Conservation (phyloP, 2,888 invertebrate species). For the Xanthia togata region DNA sequence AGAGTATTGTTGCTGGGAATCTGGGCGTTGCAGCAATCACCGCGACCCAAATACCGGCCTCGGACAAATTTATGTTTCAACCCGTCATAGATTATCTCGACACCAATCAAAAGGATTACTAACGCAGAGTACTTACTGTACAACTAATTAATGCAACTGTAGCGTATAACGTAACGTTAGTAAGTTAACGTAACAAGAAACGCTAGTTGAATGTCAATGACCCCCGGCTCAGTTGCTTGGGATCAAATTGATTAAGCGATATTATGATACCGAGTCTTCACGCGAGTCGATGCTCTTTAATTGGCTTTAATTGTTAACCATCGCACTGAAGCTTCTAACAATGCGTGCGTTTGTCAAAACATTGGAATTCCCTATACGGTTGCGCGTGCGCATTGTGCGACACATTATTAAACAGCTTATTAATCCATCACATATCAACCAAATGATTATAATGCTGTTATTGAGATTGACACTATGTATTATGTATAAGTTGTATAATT, state of each 20-base stretch:
- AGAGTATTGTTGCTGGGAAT: constrained; percentile 78
- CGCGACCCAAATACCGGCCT: constrained; percentile 81
- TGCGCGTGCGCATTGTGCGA: constrained; percentile 40
- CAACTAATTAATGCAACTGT: constrained; percentile 64
- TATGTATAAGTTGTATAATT: constrained; percentile 52
- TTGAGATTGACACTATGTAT: constrained; percentile 6
- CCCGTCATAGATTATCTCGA: constrained; percentile 68
- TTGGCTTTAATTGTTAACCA: constrained; percentile 82
- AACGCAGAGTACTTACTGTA: constrained; percentile 52
- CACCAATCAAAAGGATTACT: constrained; percentile 62
- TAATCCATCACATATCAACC: constrained; percentile 21
- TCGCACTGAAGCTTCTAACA: constrained; percentile 50
- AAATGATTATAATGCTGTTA: constrained; percentile 9
- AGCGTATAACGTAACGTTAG: constrained; percentile 49
- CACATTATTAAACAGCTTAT: constrained; percentile 29
- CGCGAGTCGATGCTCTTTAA: constrained; percentile 85
- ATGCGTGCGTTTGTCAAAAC: constrained; percentile 49
- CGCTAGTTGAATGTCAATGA: constrained; percentile 75
- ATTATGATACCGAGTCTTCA: constrained; percentile 82
- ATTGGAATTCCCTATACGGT: constrained; percentile 35
- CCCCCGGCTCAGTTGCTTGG: constrained; percentile 78
- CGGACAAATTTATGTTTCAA: constrained; percentile 70
- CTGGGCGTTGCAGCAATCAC: constrained; percentile 82
- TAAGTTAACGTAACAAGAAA: constrained; percentile 64
- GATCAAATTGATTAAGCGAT: constrained; percentile 87